Base-by-base conservation (phyloP, 2,888 invertebrate species). In the Pollenia labialis region DNA sequence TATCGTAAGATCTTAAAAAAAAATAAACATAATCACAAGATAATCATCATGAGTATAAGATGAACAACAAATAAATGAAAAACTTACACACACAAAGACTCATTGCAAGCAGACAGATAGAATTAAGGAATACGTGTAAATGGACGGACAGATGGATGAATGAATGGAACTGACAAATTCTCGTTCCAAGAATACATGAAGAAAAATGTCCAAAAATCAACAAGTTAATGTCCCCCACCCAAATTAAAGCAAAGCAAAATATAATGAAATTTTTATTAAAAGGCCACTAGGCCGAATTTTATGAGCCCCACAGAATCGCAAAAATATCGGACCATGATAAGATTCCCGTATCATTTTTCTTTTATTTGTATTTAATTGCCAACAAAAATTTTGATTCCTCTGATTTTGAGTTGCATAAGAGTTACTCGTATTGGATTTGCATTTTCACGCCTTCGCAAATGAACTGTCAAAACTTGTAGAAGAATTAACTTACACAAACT, bases 1-100 rank as follows among this genome's bases (percentile, higher is more conserved):
- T 81, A 87, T 87, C 76, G 81, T 54, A 81, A 87, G 77, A 87
- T 84, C 87, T 87, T 69, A 56, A 87, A 74, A 87, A 50, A 81
- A 87, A 81, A 81, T 84, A 84, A 87, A 87, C 77, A 84, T 81
- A 84, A 87, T 84, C 87, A 77, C 54, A 77, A 87, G 87, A 84
- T 87, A 84, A 87, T 81, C 84, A 87, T 87, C 87, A 74, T 77
- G 74, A 81, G 66, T 72, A 81, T 75, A 75, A 81, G 76, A 87
- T 76, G 76, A 81, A 81, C 68, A 83, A 52, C 66, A 80, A 81
- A 66, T 48, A 69, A 69, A 56, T 58, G 14, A 58, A 46, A 69
- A 56, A 72, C 56, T 44, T 12, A 42, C 32, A 42, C 44, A 52
- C 60, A 72, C 11, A 62, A 40, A 50, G 0, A 1, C 18, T n/a